These are phyloP conservation scores for Drosophila paranaensis DNA, from an alignment of 2,888 invertebrate genomes.

Conservation along the genomic window DNA sequence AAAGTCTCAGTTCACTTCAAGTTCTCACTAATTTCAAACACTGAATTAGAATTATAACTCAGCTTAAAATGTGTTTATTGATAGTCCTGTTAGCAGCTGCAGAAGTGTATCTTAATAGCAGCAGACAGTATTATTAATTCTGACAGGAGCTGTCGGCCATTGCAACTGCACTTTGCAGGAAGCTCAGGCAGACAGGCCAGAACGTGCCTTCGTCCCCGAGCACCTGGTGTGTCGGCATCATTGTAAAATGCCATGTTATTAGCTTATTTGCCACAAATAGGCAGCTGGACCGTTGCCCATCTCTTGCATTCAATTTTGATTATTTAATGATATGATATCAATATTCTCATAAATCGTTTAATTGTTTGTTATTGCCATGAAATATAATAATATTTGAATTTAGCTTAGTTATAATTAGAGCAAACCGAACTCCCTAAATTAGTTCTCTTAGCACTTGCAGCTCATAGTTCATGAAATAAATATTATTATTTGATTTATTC, in stretches of 20 bases:
- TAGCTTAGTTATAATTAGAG: not conserved
- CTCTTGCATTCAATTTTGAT: not conserved
- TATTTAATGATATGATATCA: constrained; percentile 27
- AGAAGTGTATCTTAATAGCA: not conserved
- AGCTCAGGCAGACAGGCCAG: not conserved
- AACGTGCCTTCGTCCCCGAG: not conserved
- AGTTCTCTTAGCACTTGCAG: too few species aligned
- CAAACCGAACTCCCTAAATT: not conserved
- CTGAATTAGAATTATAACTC: not conserved
- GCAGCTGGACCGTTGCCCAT: not conserved
- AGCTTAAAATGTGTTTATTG: not conserved
- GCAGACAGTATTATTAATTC: not conserved
- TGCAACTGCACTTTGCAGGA: not conserved
- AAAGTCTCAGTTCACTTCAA: too few species aligned
- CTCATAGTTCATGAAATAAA: not conserved
- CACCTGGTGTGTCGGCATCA: constrained; percentile 2
- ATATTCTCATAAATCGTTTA: constrained; percentile 20
- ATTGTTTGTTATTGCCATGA: constrained; percentile 8
- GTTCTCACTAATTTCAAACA: too few species aligned
- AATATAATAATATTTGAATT: not conserved
- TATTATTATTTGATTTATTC: not conserved
- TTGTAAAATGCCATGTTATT: not conserved
- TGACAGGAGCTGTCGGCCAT: not conserved
- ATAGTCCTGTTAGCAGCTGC: not conserved
- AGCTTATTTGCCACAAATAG: too few species aligned